Evolutionary conservation across 2,113 vertebrate genomes (phyloP), one percentile per base, ranked within the genome.

Genomic region (Pterocles burchelli): DNA sequence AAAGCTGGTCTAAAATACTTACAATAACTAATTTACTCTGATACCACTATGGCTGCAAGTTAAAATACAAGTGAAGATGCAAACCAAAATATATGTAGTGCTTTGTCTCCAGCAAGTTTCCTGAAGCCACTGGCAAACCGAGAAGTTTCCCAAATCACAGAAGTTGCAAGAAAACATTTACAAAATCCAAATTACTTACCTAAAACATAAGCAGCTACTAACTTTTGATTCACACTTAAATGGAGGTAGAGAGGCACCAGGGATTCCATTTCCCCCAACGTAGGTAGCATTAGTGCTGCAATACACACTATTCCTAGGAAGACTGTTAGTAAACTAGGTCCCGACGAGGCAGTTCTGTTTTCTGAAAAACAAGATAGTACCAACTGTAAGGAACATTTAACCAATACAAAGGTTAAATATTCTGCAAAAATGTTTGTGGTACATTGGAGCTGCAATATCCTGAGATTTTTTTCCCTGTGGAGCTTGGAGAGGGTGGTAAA

Each of bases 161-260:
- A 78, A 48, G 20, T 21, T 85, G 49, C 41, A 85, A 41, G 31
- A 65, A 78, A 76, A 59, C 6, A 9, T n/a, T 57, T 36, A 54
- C 22, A 68, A 85, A 52, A 57, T n/a, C 72, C 66, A 41, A 57
- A 82, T 57, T 31, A 90, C 99, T 98, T 65, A 99, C 99, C 99
- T 95, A 99, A 99, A 97, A 99, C 99, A 94, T 99, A 99, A 99
- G 99, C 99, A 98, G 99, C 99, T 97, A 99, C 99, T 97, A 99
- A 98, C 98, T 99, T 99, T 96, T 99, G 99, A 98, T 99, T 99
- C 98, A 99, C 99, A 98, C 99, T 99, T 99, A 99, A 99, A 97
- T 99, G 99, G 99, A 99, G 99, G 99, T 99, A 99, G 99, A 99
- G 98, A 99, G 99, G 99, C 98, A 99, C 99, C 96, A 99, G 98